These are phyloP conservation scores for Coleophora deauratella DNA, from an alignment of 2,888 invertebrate genomes.

Conservation along the genomic window DNA sequence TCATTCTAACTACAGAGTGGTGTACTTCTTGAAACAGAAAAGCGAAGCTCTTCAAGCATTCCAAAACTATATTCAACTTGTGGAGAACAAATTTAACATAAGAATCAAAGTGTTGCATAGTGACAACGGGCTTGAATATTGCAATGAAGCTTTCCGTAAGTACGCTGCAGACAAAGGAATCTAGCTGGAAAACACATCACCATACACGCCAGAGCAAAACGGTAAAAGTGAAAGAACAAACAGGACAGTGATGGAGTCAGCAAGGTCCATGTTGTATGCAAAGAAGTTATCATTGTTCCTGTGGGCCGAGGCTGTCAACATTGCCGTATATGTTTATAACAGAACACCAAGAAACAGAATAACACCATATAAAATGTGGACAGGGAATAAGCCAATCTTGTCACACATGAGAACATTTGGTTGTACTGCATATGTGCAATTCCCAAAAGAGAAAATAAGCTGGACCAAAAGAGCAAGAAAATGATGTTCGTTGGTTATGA, in stretches of 20 bases:
- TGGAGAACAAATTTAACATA: neutral
- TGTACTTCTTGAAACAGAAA: neutral
- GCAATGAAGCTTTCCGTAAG: neutral
- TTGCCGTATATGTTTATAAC: neutral
- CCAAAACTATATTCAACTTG: neutral
- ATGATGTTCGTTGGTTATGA: conserved; percentile 3
- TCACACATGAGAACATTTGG: conserved; percentile 1
- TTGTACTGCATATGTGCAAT: neutral
- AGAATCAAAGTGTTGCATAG: neutral
- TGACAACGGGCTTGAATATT: conserved; percentile 1
- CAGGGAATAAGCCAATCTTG: neutral
- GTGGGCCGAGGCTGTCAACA: conserved; percentile 1
- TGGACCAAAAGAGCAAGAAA: conserved; percentile 1
- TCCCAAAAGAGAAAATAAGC: conserved; percentile 3
- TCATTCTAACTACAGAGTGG: neutral
- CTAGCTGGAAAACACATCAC: neutral
- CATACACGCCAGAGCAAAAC: conserved; percentile 2
- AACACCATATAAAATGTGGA: conserved; percentile 1
- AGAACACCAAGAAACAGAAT: neutral
- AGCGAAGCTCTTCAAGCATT: neutral
- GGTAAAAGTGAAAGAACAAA: neutral
- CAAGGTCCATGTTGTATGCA: neutral
- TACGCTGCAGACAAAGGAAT: neutral
- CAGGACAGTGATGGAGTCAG: conserved; percentile 1
- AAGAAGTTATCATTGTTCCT: neutral